These are phyloP conservation scores for Cotesia vestalis DNA, from an alignment of 1,140 invertebrate genomes.

Conservation along the genomic window DNA sequence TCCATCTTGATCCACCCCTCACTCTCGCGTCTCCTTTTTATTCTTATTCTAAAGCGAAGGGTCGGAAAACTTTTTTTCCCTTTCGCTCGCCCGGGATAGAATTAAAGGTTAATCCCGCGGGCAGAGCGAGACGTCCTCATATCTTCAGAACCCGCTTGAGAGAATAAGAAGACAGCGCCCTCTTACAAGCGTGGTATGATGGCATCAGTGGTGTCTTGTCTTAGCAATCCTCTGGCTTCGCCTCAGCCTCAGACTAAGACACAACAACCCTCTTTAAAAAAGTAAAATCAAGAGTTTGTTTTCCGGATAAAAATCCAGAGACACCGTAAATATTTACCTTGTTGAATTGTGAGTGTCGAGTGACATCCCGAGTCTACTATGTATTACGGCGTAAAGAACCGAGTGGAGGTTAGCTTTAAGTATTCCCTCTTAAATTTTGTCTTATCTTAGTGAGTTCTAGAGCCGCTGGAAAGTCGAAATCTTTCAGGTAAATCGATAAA, in stretches of 20 bases:
- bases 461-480: too few relatives aligned
- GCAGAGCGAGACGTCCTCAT: slow-evolving; percentile 35
- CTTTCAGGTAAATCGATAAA: not conserved
- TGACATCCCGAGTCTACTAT: slow-evolving; percentile 30
- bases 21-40: not conserved
- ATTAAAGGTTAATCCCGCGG: slow-evolving; percentile 66
- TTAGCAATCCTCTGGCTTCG: not conserved
- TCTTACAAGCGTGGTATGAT: slow-evolving; percentile 35
- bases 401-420: too few relatives aligned
- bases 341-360: slow-evolving; percentile 54
- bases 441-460: too few relatives aligned
- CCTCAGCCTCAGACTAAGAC: too few relatives aligned
- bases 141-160: slow-evolving; percentile 9
- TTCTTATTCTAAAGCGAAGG: not conserved
- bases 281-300: slow-evolving; percentile 51
- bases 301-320: slow-evolving; percentile 47
- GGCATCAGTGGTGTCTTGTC: slow-evolving; percentile 38
- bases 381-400: too few relatives aligned
- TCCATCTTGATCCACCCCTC: too few relatives aligned
- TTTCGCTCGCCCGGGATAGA: slow-evolving; percentile 58
- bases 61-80: slow-evolving; percentile 19
- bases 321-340: slow-evolving; percentile 63
- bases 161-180: slow-evolving; percentile 35
- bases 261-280: too few relatives aligned
- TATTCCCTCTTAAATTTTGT: too few relatives aligned